These are phyloP conservation scores for Capromys pilorides DNA, from an alignment of 2,797 vertebrate genomes.

Conservation along the genomic window DNA sequence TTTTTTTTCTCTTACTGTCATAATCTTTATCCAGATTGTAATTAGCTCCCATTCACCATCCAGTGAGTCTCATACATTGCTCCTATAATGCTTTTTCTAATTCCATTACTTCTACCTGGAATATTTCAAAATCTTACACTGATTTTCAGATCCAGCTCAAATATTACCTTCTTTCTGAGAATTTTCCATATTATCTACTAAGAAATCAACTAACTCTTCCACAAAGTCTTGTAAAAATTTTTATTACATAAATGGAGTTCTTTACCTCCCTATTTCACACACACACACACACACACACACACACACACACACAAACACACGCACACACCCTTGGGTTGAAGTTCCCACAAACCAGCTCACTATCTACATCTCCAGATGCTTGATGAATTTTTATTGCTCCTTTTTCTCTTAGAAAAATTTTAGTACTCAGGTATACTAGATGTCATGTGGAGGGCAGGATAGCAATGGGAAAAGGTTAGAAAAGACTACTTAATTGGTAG, in stretches of 20 bases:
- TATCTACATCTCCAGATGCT: not conserved
- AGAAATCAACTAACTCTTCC: constrained; percentile 20
- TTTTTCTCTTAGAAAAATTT: not conserved
- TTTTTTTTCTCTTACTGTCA: constrained; percentile 18
- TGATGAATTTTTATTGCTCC: not conserved
- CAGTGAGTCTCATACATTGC: not conserved
- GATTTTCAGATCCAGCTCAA: constrained; percentile 14
- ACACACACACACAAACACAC: no score
- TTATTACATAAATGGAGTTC: not conserved
- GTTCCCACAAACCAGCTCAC: not conserved
- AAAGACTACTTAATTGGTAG: not conserved
- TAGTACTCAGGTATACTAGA: not conserved
- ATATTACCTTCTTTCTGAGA: not conserved
- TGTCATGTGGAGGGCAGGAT: not conserved
- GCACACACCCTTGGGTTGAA: not conserved
- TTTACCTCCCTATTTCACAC: not conserved
- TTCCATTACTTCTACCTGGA: not conserved
- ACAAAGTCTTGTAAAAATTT: not conserved
- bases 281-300: no score
- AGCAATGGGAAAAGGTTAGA: not conserved
- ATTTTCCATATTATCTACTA: not conserved
- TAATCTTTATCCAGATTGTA: not conserved
- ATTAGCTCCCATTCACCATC: not conserved
- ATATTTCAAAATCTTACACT: not conserved
- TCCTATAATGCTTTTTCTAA: constrained; percentile 21